Evolutionary conservation across 2,888 invertebrate species (phyloP).

Genomic region (Rotaria sp.): DNA sequence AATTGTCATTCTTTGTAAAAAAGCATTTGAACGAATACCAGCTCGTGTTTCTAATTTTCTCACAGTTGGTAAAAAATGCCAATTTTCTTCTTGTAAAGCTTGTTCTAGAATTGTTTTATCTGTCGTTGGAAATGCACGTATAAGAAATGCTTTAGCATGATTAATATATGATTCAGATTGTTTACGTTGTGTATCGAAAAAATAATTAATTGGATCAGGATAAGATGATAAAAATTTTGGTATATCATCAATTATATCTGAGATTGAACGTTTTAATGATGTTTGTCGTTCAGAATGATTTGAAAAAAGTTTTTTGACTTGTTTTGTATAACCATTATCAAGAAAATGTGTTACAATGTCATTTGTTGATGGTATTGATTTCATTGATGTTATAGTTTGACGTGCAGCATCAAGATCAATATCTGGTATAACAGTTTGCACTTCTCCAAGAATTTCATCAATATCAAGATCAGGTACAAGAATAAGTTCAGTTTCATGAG

Average conservation of each 20-base stretch:
- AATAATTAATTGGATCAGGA: constrained; percentile 47
- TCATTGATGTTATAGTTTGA: not conserved
- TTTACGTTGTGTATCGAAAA: constrained; percentile 44
- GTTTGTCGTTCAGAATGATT: constrained; percentile 39
- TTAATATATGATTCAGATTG: constrained; percentile 46
- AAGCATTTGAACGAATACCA: not conserved
- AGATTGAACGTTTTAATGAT: constrained; percentile 43
- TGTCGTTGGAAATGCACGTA: constrained; percentile 46
- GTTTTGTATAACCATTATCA: constrained; percentile 44
- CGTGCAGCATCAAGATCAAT: constrained; percentile 28
- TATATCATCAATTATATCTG: constrained; percentile 43
- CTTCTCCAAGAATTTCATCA: constrained; percentile 17
- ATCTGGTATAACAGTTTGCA: constrained; percentile 24
- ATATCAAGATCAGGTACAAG: not conserved
- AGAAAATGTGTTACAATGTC: constrained; percentile 14
- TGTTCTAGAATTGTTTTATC: constrained; percentile 45
- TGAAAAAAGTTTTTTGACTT: constrained; percentile 20
- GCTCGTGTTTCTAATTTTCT: constrained; percentile 43
- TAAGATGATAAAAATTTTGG: constrained; percentile 48
- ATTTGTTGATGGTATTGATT: not conserved
- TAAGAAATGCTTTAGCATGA: constrained; percentile 45
- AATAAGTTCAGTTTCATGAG: not conserved
- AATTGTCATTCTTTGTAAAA: not conserved
- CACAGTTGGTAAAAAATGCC: constrained; percentile 45
- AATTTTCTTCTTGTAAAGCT: constrained; percentile 44